A percentile compares a stretch with the other conserved stretches of the same genome.
Conservation (phyloP, 2,797 vertebrate genomes). For the Chrysocyon brachyurus region DNA sequence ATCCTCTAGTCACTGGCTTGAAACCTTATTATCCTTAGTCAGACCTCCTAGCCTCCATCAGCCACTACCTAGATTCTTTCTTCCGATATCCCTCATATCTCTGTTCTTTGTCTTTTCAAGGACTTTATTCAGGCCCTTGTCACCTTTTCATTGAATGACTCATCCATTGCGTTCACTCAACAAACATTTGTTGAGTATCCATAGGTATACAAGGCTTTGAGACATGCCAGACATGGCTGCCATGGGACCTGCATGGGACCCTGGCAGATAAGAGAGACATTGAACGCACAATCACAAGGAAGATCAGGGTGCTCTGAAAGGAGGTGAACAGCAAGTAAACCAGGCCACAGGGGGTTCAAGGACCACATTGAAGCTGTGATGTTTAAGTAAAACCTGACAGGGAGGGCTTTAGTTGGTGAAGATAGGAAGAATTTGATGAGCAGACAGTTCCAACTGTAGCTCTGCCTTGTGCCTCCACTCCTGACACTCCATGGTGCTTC, state of each 20-base stretch:
- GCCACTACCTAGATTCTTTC: neutral
- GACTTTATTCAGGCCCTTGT: neutral
- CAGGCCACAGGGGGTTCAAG: neutral
- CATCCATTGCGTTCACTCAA: neutral
- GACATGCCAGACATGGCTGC: neutral
- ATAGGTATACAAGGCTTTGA: neutral
- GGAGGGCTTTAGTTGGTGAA: neutral
- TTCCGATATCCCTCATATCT: neutral
- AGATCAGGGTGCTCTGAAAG: neutral
- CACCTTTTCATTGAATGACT: neutral
- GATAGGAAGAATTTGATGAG: too few relatives aligned
- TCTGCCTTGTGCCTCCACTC: fast-evolving
- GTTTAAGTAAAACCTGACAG: neutral
- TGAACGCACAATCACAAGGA: neutral
- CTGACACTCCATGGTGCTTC: too few relatives aligned
- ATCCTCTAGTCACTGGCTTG: neutral
- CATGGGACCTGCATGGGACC: neutral
- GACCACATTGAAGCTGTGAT: neutral
- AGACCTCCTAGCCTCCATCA: too few relatives aligned
- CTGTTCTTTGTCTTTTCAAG: neutral
- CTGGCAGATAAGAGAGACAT: neutral
- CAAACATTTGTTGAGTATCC: neutral
- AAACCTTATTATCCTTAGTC: neutral
- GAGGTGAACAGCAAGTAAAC: neutral
- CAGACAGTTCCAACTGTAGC: neutral